Evolutionary conservation across 1,140 invertebrate species (phyloP), one percentile per base, ranked within the genome.

Genomic region (Nebria ingens): DNA sequence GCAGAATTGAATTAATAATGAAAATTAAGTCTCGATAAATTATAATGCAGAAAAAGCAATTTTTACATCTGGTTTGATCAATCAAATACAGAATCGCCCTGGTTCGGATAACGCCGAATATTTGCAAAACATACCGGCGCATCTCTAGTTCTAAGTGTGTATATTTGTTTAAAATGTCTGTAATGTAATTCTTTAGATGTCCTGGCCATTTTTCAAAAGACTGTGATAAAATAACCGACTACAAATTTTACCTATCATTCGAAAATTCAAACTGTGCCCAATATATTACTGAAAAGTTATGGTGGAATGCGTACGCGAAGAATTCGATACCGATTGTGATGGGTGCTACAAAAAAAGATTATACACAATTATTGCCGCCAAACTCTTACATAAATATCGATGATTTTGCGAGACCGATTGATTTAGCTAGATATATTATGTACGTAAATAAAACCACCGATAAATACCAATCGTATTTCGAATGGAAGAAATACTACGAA

Each of bases 191-290:
- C 74, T 77, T 61, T 65, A 79, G 76, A 45, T 85, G 84, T 63
- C 78, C 80, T 0, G 79, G 80, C 15, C 77, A 83, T 61, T 81
- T 83, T 54, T 65, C 58, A 51, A 59, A 57, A 0, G 79, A 84
- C 59, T 87, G 85, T 58, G 59, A 68, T 1, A 51, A 66, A 12
- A 66, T 86, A 6, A 61, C 73, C 1, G 51, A 71, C 0, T 89
- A 88, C 65, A 76, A 84, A 59, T 90, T 91, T 65, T 89, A 89
- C 64, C 66, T 89, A 21, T 76, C 86, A 0, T 83, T 89, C 56
- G 87, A 90, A 70, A 89, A 89, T 62, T 79, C 81, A 0, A 77
- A 79, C 56, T 87, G 85, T 56, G 67, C 69, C n/a, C 79, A 86
- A 60, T 88, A 87, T 60, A 64, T 87, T 19, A 86, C 83, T 0